Evolutionary conservation across 2,888 invertebrate species (phyloP), one percentile per base, ranked within the genome.

Genomic region (Lycocerus yunnanus): DNA sequence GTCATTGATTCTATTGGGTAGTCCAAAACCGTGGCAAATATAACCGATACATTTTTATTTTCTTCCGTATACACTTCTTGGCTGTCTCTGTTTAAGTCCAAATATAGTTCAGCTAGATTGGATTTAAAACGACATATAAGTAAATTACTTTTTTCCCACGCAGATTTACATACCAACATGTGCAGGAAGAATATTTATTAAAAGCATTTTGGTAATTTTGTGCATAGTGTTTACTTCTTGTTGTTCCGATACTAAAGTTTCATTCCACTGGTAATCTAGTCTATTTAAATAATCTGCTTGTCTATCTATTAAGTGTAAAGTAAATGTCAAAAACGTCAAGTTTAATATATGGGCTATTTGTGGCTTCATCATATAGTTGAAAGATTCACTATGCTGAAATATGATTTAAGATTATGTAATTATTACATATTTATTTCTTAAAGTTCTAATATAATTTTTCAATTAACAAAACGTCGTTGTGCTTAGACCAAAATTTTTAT

Each of bases 101-200:
- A 87, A 84, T 95, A 95, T 72, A 93, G 91, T 84, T 94, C 93
- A 65, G 95, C 95, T 95, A 85, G 71, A 83, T 83, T 73, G 76
- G 18, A 27, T 16, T 13, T 63, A 60, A 65, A 21, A 10, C 14
- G 6, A 59, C 5, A 75, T 83, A 15, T 66, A 20, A 74, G 5
- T 18, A 58, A 70, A 8, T 65, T 11, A 3, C 9, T 27, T 13
- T 9, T 11, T n/a, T 9, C 11, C n/a, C 1, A 10, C 11, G 16
- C 21, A n/a, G 27, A 61, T 63, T 21, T 9, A 85, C 91, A 84
- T 86, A 95, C 95, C 97, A 78, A 98, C 98, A 86, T 97, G 97
- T 15, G 92, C 92, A 0, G 98, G 98, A 58, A 98, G 88, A 83
- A 98, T 98, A 85, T 98, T 98, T 83, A 95, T 93, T 58, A 98